Evolutionary conservation across 2,797 vertebrate genomes (phyloP).

Genomic region (Mastacembelus armatus): DNA sequence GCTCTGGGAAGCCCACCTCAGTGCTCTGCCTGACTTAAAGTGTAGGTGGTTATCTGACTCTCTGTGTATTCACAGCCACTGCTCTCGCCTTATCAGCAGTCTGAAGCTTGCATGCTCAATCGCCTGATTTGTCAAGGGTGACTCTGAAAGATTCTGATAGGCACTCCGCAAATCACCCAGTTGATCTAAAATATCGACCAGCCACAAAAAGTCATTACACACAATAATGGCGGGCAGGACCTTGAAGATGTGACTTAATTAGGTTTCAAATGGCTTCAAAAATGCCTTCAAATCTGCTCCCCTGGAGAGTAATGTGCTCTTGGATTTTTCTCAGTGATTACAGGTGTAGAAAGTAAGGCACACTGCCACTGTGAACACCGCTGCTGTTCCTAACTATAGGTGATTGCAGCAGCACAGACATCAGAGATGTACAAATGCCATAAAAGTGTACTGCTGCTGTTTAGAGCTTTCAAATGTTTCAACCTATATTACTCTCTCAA

Average conservation of each 20-base stretch:
- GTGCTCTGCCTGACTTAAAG: conserved; percentile 40
- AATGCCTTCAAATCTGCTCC: conserved; percentile 74
- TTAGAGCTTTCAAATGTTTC: conserved; percentile 42
- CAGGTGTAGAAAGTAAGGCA: conserved; percentile 56
- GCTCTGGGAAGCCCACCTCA: conserved; percentile 45
- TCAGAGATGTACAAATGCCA: conserved; percentile 5
- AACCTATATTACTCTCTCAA: conserved; percentile 10
- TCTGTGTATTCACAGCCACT: conserved; percentile 70
- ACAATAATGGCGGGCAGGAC: conserved; percentile 86
- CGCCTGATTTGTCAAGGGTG: conserved; percentile 86
- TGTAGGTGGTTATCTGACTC: conserved; percentile 70
- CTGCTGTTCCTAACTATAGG: conserved; percentile 22
- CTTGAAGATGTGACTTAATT: conserved; percentile 89
- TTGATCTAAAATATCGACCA: conserved; percentile 90
- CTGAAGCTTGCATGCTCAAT: conserved; percentile 83
- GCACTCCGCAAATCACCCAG: conserved; percentile 86
- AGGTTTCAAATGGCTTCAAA: conserved; percentile 84
- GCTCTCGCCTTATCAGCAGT: conserved; percentile 84
- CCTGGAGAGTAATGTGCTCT: conserved; percentile 59
- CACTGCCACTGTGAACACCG: conserved; percentile 30
- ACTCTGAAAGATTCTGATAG: conserved; percentile 86
- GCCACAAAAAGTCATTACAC: conserved; percentile 87
- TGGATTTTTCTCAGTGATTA: conserved; percentile 63
- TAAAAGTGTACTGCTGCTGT: conserved; percentile 19
- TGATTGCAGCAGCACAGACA: conserved; percentile 20